Conservation (phyloP, 2,888 invertebrate species). For the Cheilosia soror region DNA sequence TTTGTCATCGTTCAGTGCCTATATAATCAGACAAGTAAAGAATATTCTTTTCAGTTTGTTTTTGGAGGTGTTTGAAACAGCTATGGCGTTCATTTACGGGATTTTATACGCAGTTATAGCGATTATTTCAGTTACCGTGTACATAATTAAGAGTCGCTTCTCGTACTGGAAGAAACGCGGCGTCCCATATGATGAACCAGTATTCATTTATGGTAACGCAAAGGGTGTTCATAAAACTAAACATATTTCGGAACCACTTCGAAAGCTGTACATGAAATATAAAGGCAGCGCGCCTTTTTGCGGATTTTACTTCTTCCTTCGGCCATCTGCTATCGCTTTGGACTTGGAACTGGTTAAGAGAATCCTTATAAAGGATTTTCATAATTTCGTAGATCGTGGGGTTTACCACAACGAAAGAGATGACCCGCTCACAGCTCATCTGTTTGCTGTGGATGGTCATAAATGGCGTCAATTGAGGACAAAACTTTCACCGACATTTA, state of each 20-base stretch:
- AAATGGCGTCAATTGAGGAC: slow-evolving; percentile 81
- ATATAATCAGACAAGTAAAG: too few species aligned
- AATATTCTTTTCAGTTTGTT: too few species aligned
- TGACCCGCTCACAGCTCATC: slow-evolving; percentile 83
- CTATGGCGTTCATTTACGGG: slow-evolving; percentile 1
- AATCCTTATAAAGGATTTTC: slow-evolving; percentile 79
- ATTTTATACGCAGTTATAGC: slow-evolving; percentile 7
- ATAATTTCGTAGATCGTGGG: slow-evolving; percentile 80
- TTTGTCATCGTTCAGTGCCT: too few species aligned
- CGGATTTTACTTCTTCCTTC: slow-evolving; percentile 80
- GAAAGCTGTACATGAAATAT: slow-evolving; percentile 77
- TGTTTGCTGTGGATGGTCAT: slow-evolving; percentile 82
- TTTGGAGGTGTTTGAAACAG: not conserved
- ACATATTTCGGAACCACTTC: not conserved
- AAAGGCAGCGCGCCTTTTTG: slow-evolving; percentile 79
- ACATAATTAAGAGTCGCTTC: slow-evolving; percentile 18
- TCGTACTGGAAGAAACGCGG: slow-evolving; percentile 77
- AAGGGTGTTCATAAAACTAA: not conserved
- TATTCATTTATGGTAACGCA: slow-evolving; percentile 75
- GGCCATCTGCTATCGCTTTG: slow-evolving; percentile 79
- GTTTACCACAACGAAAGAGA: slow-evolving; percentile 78
- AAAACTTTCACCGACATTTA: slow-evolving; percentile 78
- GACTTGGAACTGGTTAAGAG: slow-evolving; percentile 80
- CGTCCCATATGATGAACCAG: slow-evolving; percentile 77
- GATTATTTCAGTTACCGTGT: not conserved